Evolutionary conservation across 2,797 vertebrate species (phyloP), one percentile per base, ranked within the genome.

Genomic region (Cebuella pygmaea): DNA sequence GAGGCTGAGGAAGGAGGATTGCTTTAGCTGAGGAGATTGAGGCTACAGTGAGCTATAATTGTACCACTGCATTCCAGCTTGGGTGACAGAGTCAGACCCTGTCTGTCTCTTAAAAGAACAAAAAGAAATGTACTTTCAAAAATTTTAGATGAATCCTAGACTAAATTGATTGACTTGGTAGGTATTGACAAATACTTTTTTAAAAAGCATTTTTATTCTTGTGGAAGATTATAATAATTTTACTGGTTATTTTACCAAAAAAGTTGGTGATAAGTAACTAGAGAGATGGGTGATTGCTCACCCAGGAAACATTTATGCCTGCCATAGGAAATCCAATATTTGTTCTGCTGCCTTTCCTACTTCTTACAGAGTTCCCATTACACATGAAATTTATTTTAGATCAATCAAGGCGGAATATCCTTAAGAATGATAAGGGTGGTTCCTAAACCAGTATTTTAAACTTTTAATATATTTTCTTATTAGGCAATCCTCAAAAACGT

Each of bases 381-480:
- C 83, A 30, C 17, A 67, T 84, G 36, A 95, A 92, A 41, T 81
- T 80, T 57, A 24, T 96, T 87, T 92, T 46, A 84, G 91, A 78
- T 46, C 89, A 85, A n/a, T 76, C 52, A 76, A 57, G 59, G 88
- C 67, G 36, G 59, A 90, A 57, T 93, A 55, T 39, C 48, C 75
- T 88, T 84, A 64, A 41, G 64, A 46, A 64, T 93, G 52, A 79
- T 39, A 88, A 9, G 11, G 20, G 22, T 84, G 10, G 46, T 82
- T 93, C 5, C 24, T 17, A 64, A 64, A 64, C 30, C 13, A 7
- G 8, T 90, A 90, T 64, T 96, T 97, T 76, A 83, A 95, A 75
- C 87, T 94, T 20, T 89, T 93, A 95, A 92, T 80, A 81, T 78
- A 70, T 83, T 96, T 93, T 72, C 55, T 83, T 83, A 91, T 92